Evolutionary conservation across 2,888 invertebrate genomes (phyloP).

Genomic region (Pseudanteris insignis): DNA sequence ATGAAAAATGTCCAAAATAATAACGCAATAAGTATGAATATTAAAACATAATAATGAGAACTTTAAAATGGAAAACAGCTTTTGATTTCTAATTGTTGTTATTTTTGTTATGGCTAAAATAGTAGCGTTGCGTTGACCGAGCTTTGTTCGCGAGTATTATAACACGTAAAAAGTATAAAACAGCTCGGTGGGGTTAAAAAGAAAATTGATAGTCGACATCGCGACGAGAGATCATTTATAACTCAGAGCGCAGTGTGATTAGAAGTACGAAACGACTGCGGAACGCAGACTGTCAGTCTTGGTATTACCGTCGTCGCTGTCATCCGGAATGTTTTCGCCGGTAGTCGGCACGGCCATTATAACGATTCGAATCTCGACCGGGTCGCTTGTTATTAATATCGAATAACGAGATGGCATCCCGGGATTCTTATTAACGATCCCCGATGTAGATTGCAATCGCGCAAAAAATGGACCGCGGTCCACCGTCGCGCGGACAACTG

Average conservation of each 20-base stretch:
- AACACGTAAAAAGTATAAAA: constrained; percentile 44
- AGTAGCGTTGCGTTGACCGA: constrained; percentile 20
- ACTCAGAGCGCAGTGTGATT: constrained; percentile 53
- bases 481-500: constrained; percentile 20
- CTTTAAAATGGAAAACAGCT: too few relatives aligned
- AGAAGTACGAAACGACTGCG: constrained; percentile 53
- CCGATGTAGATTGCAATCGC: constrained; percentile 40
- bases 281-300: constrained; percentile 22
- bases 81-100: too few relatives aligned
- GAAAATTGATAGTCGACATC: constrained; percentile 55
- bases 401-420: constrained; percentile 61
- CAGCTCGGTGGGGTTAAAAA: constrained; percentile 44
- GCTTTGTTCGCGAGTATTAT: constrained; percentile 37
- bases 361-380: constrained; percentile 61
- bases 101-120: constrained; percentile 40
- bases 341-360: constrained; percentile 60
- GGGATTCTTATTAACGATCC: constrained; percentile 65
- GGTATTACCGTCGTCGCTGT: constrained; percentile 30
- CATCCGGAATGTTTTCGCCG: constrained; percentile 56
- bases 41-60: too few relatives aligned
- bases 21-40: too few relatives aligned
- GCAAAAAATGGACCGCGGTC: constrained; percentile 28
- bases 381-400: constrained; percentile 64
- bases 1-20: too few relatives aligned
- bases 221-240: constrained; percentile 56